Base-by-base conservation (phyloP, 1,140 invertebrate genomes). In the Neodiprion pinetum region DNA sequence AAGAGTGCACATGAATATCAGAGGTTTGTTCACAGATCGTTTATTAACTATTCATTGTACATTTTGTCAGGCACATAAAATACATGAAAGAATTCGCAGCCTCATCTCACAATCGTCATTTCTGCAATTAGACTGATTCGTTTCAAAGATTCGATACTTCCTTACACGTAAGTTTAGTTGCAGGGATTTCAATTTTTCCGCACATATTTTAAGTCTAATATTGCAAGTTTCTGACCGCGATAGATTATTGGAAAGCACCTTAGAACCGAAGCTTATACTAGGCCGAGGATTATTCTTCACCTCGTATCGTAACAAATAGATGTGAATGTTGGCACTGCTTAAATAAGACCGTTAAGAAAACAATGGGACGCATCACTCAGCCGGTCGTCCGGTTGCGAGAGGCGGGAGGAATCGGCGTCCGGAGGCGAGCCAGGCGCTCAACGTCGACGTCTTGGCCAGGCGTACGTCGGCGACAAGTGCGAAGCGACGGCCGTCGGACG, bases 401-500 rank as follows among this genome's bases (percentile, higher is more conserved):
- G 11, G 28, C 61, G 21, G 67, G 12, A 12, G 67, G 12, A 12
- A 23, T 47, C 67, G 67, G 17, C 67, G 40, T 71, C 23, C n/a
- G 28, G 47, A 49, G 40, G 9, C 70, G 3, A 17, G 53, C 53
- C 53, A 61, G 53, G 11, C 53, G 53, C 9, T 61, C 53, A 12
- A 14, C 53, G n/a, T 8, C 11, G n/a, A 61, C 53, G 53, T 61
- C 70, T 47, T 48, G 23, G 70, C 70, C 70, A 40, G 9, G 14
- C 40, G 17, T 50, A 12, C 9, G 9, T 14, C 7, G 70, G n/a
- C 48, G 21, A 17, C 21, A 71, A 66, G 78, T 79, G 81, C 78
- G 82, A 83, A 84, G 86, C 85, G 86, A 87, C 86, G 85, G 85
- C 84, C 85, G 85, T 83, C 86, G 84, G 82, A 74, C 79, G 77